Percentiles rank a stretch among this genome's conserved stretches.
Conservation (phyloP, 2,888 invertebrate genomes). For the Carcina quercana region DNA sequence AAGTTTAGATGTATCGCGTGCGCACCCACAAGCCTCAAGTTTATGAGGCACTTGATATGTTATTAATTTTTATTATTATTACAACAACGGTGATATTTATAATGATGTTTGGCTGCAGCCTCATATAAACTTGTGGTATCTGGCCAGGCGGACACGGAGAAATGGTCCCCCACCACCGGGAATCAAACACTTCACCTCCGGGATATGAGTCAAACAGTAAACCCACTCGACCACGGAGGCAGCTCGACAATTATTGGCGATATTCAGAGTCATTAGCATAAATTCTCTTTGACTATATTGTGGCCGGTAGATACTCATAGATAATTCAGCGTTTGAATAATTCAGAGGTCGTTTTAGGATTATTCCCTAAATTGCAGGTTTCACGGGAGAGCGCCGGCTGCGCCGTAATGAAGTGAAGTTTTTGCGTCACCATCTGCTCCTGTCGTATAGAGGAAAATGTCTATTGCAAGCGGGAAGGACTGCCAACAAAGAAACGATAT, state of each 20-base stretch:
- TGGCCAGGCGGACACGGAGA: not conserved
- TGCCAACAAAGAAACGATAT: too few species aligned
- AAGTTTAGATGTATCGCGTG: too few species aligned
- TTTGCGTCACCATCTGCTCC: conserved; percentile 22
- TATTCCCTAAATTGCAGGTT: conserved; percentile 59
- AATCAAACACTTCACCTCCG: not conserved
- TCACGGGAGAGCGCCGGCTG: conserved; percentile 38
- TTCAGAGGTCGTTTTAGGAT: conserved; percentile 57
- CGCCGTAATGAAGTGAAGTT: conserved; percentile 45
- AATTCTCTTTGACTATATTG: conserved; percentile 47
- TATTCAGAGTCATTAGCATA: conserved; percentile 37
- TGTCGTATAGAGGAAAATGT: too few species aligned
- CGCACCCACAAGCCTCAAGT: too few species aligned
- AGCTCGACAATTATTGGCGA: too few species aligned
- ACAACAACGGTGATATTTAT: too few species aligned
- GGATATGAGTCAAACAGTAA: too few species aligned
- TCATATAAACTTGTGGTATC: not conserved
- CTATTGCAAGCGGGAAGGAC: too few species aligned
- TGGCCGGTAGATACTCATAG: conserved; percentile 45
- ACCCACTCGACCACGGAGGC: too few species aligned
- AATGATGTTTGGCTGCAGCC: too few species aligned
- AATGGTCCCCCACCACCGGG: not conserved
- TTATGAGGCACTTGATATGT: too few species aligned
- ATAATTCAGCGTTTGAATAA: conserved; percentile 60
- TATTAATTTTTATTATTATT: too few species aligned